Conservation (phyloP, 2,113 vertebrate genomes). For the Crypturellus undulatus region DNA sequence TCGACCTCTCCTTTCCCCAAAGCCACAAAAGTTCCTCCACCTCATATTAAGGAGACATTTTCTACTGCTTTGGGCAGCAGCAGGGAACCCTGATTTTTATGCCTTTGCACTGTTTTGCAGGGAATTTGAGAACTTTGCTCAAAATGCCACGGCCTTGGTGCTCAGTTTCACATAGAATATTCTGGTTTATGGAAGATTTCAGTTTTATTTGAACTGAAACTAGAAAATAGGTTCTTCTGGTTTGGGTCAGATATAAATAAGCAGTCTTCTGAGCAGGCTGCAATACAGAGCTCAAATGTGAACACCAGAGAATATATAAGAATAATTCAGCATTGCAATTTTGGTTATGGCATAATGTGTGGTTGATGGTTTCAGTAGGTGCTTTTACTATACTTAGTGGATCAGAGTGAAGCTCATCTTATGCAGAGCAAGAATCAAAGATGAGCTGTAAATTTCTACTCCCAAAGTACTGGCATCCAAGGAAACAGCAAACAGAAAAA, state of each 20-base stretch:
- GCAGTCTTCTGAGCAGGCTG: neutral
- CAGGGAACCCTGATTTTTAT: neutral
- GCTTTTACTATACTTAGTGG: neutral
- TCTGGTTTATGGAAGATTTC: neutral
- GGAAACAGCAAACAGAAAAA: neutral
- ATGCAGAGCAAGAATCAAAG: neutral
- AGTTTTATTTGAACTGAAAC: neutral
- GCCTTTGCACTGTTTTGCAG: neutral
- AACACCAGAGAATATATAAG: neutral
- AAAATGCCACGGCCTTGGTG: neutral
- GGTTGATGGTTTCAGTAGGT: neutral
- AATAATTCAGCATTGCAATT: neutral
- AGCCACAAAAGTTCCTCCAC: neutral
- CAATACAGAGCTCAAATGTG: neutral
- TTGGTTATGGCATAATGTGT: neutral
- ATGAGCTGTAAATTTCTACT: neutral
- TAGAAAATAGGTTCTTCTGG: neutral
- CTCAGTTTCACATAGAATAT: neutral
- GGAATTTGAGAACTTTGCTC: neutral
- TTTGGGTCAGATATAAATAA: neutral
- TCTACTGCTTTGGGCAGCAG: neutral
- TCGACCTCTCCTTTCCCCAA: constrained; percentile 17
- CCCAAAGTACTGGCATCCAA: neutral
- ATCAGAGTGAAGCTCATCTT: neutral
- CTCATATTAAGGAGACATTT: constrained; percentile 5